Evolutionary conservation across 1,140 invertebrate species (phyloP).

Genomic region (Diorhabda elongata): DNA sequence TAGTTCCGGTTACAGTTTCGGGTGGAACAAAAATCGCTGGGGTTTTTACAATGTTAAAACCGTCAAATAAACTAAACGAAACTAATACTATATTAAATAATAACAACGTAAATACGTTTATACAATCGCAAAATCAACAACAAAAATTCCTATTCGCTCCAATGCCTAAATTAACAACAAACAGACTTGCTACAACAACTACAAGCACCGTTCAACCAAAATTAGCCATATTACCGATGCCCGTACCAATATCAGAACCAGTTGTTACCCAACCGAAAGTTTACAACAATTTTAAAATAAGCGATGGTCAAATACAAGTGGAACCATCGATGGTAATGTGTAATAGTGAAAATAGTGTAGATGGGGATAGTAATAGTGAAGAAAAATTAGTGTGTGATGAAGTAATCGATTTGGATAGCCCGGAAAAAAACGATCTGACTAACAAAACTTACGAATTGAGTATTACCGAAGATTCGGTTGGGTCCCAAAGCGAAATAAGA

Average conservation of each 20-base stretch:
- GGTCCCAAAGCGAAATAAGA: constrained; percentile 34
- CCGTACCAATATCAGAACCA: constrained; percentile 41
- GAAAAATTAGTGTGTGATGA: constrained; percentile 28
- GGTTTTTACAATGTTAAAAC: constrained; percentile 43
- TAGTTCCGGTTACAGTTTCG: constrained; percentile 21
- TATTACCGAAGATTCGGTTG: constrained; percentile 38
- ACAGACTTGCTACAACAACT: constrained; percentile 47
- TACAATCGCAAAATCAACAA: constrained; percentile 19
- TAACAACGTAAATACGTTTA: constrained; percentile 9
- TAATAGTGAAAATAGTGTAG: constrained; percentile 26
- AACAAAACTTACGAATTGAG: constrained; percentile 41
- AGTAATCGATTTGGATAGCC: constrained; percentile 33
- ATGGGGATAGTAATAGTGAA: constrained; percentile 19
- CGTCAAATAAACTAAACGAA: constrained; percentile 31
- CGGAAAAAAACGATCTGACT: constrained; percentile 31
- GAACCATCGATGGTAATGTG: constrained; percentile 51
- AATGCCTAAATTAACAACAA: constrained; percentile 53
- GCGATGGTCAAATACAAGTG: constrained; percentile 51
- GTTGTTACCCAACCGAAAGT: constrained; percentile 48
- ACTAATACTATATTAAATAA: constrained; percentile 7
- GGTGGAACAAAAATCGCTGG: constrained; percentile 30
- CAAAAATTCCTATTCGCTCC: constrained; percentile 44
- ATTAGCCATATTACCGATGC: constrained; percentile 52
- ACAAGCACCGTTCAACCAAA: constrained; percentile 47
- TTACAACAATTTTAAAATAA: constrained; percentile 54